Evolutionary conservation across 1,140 invertebrate species (phyloP).

Genomic region (Melipona quadrifasciata): DNA sequence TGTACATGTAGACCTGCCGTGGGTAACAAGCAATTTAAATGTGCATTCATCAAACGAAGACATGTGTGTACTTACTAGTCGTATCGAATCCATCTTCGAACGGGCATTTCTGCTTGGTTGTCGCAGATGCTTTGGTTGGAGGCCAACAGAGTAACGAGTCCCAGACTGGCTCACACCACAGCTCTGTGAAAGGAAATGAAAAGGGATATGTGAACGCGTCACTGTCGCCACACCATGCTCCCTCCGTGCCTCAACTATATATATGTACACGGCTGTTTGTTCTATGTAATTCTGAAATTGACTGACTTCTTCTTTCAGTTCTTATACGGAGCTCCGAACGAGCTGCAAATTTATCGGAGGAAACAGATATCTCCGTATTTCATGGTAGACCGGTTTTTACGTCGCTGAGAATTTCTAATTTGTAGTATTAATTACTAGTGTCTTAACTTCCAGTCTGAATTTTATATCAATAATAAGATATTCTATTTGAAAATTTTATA

Average conservation of each 20-base stretch:
- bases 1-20: background rate
- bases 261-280: no score
- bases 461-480: background rate
- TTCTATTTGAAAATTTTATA: background rate
- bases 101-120: conserved; percentile 86
- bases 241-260: no score
- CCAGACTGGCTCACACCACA: conserved; percentile 87
- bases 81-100: conserved; percentile 86
- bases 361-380: background rate
- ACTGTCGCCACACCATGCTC: background rate
- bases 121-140: conserved; percentile 85
- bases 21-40: conserved; percentile 49
- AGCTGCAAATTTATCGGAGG: background rate
- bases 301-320: background rate
- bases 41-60: conserved; percentile 12
- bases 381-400: no score
- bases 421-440: background rate
- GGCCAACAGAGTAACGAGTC: conserved; percentile 91
- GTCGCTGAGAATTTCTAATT: background rate
- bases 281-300: background rate
- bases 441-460: background rate
- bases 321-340: background rate
- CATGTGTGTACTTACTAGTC: conserved; percentile 84
- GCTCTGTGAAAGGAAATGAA: conserved; percentile 77
- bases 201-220: background rate